Evolutionary conservation across 92 coral and sea anemone species (phyloP), one percentile per base, ranked within the genome.

Genomic region (Ricordea florida): DNA sequence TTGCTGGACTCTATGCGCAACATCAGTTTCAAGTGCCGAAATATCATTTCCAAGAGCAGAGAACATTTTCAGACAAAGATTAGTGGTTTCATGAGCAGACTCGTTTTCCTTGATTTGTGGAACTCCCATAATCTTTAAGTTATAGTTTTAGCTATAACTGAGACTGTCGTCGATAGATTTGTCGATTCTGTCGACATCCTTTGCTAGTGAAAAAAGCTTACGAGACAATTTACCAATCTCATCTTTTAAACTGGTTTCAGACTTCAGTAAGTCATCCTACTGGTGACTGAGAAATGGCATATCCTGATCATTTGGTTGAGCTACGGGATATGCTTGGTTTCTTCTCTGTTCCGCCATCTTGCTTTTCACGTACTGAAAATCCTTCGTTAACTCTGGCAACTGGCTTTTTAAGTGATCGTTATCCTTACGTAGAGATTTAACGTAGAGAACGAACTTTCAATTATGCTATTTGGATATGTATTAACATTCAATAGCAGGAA

Each of bases 31-130:
- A 25, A 37, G 25, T 24, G 23, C 25, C 25, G 43, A 66, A 27
- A 30, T 66, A 20, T 66, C 40, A 32, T 9, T 30, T 46, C 46
- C 59, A 3, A 66, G 23, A 18, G 42, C 59, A 22, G 59, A 15
- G 43, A 66, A 66, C 41, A 66, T 44, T 31, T 27, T 66, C 22
- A 66, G 33, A 11, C 75, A 68, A 52, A 68, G 25, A 26, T 33
- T 50, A 13, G 61, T 8, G 6, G 62, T 68, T 68, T 68, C 75
- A 21, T 68, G 26, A 36, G 62, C 18, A 18, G 75, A 16, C 34
- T 68, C 37, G 16, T 18, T 71, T 14, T 64, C 33, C 11, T 23
- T 58, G 6, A 34, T 32, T 16, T 55, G 37, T 55, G 62, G 62
- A 25, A 55, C 62, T 24, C 62, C 62, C 5, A 55, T 38, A 55